Conservation (phyloP, 2,797 vertebrate genomes). For the Melanotaenia boesemani region DNA sequence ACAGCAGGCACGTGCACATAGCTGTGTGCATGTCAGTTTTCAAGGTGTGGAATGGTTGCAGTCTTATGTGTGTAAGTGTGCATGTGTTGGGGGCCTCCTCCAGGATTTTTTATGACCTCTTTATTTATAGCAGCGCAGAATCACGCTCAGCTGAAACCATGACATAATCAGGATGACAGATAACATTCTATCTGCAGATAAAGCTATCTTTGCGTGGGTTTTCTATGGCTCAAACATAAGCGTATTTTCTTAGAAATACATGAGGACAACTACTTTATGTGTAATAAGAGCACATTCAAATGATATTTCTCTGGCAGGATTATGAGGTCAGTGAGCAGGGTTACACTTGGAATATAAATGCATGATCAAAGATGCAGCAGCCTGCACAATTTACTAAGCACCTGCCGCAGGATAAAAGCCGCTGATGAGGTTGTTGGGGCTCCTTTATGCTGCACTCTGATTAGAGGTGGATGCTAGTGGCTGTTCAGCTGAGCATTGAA, state of each 20-base stretch:
- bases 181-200: conserved; percentile 72
- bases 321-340: conserved; percentile 6
- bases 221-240: conserved; percentile 43
- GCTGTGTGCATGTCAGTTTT: conserved; percentile 38
- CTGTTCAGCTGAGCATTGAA: conserved; percentile 41
- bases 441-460: conserved; percentile 50
- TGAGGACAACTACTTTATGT: conserved; percentile 25
- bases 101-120: conserved; percentile 62
- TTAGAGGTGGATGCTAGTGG: conserved; percentile 51
- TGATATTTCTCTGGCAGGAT: conserved; percentile 19
- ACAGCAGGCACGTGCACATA: conserved; percentile 13
- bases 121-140: conserved; percentile 73
- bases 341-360: conserved; percentile 60
- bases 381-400: conserved; percentile 33
- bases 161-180: conserved; percentile 78
- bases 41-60: conserved; percentile 41
- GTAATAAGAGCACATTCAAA: conserved; percentile 44
- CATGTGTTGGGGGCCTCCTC: conserved; percentile 41
- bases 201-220: conserved; percentile 64
- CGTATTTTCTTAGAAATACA: conserved; percentile 47
- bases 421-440: conserved; percentile 57
- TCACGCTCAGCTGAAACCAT: conserved; percentile 63
- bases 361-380: conserved; percentile 58
- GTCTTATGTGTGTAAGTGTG: conserved; percentile 8
- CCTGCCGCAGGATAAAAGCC: conserved; percentile 46